These are phyloP conservation scores for Archips xylosteana DNA, from an alignment of 2,888 invertebrate species.

Conservation along the genomic window DNA sequence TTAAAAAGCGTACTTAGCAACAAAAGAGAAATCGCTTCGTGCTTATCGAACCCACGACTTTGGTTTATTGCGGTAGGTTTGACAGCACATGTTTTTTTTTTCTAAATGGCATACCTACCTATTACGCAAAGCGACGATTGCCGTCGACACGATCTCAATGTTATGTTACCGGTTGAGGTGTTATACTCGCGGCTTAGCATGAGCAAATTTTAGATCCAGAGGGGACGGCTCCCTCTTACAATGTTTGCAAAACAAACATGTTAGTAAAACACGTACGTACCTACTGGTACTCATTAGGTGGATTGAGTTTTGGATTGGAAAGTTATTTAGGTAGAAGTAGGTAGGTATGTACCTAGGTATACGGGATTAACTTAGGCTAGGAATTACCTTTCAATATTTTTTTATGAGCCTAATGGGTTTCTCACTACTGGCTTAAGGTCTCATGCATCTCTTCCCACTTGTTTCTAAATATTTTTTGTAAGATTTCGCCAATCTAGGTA, in stretches of 20 bases:
- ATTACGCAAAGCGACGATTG: constrained; percentile 4
- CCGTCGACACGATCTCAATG: constrained; percentile 2
- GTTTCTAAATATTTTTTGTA: too few relatives aligned
- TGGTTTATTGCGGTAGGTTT: neutral
- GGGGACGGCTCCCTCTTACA: constrained; percentile 1
- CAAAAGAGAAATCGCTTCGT: constrained; percentile 2
- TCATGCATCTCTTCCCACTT: too few relatives aligned
- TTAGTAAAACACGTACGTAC: neutral
- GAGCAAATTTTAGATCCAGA: neutral
- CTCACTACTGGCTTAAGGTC: too few relatives aligned
- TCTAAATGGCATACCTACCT: neutral
- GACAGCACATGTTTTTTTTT: constrained; percentile 3
- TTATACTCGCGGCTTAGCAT: neutral
- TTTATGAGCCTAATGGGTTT: too few relatives aligned
- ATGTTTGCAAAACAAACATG: neutral
- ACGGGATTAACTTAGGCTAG: neutral
- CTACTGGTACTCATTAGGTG: neutral
- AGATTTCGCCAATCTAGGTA: too few relatives aligned
- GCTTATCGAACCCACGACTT: constrained; percentile 5
- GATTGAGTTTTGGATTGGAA: neutral
- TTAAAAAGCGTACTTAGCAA: neutral
- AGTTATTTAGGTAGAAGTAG: neutral
- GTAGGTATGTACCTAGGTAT: neutral
- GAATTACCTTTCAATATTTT: neutral
- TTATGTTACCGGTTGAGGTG: neutral